phyloP scores from a whole-genome alignment of 2,797 vertebrate species.

The Propithecus deckenii region DNA sequence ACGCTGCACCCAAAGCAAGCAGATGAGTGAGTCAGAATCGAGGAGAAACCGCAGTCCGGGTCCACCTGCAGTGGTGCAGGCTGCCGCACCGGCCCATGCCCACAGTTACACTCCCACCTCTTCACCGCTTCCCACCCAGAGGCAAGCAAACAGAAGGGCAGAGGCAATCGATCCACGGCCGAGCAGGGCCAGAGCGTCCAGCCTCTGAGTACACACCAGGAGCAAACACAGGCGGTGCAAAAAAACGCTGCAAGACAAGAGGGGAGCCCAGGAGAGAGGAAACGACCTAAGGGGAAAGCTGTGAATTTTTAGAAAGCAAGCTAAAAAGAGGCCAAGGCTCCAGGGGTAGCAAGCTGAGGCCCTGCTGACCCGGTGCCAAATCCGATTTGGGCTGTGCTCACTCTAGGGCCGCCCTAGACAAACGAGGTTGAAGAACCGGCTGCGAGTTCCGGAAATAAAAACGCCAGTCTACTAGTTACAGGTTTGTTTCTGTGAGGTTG shows the following conservation, averaged over 20 bases:
- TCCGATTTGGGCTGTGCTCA: neutral
- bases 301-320: neutral
- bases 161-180: neutral
- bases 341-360: neutral
- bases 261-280: neutral
- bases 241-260: neutral
- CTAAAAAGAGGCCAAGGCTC: neutral
- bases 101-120: neutral
- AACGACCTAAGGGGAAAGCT: rapidly evolving
- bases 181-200: neutral
- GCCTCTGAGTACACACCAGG: rapidly evolving
- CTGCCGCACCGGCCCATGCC: rapidly evolving
- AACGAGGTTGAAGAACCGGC: neutral
- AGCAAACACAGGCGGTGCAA: neutral
- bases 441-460: neutral
- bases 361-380: neutral
- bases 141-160: neutral
- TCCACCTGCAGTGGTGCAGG: neutral
- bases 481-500: neutral
- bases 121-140: neutral
- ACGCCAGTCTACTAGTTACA: neutral
- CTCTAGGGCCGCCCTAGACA: neutral
- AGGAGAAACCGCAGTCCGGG: rapidly evolving
- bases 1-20: neutral
- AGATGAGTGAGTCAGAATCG: neutral